These are phyloP conservation scores for Macrocentrus cingulum DNA, from an alignment of 1,140 invertebrate genomes.

Conservation along the genomic window DNA sequence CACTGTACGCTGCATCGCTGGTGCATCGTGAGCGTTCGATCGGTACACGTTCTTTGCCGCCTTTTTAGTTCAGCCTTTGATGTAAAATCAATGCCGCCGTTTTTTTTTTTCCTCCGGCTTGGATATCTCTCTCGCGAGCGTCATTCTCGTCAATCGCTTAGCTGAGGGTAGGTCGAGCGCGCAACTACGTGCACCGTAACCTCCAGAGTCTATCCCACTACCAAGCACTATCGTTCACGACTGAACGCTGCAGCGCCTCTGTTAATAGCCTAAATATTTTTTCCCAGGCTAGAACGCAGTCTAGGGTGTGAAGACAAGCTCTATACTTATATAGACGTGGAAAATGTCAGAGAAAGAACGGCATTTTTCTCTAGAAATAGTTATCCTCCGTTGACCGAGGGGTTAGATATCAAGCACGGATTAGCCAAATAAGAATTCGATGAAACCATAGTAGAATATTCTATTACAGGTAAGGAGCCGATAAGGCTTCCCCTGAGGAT, in stretches of 20 bases:
- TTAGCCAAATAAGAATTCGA: constrained; percentile 54
- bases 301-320: background rate
- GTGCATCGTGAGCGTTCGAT: constrained; percentile 54
- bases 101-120: constrained; percentile 44
- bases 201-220: constrained; percentile 32
- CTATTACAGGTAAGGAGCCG: constrained; percentile 58
- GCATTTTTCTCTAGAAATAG: too few species aligned
- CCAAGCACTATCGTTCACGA: constrained; percentile 29
- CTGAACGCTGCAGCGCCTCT: constrained; percentile 27
- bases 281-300: background rate
- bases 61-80: constrained; percentile 57
- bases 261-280: constrained; percentile 25
- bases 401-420: constrained; percentile 36
- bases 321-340: background rate
- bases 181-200: constrained; percentile 39
- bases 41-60: constrained; percentile 54
- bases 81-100: constrained; percentile 58
- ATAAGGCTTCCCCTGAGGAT: constrained; percentile 58
- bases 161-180: constrained; percentile 47
- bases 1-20: constrained; percentile 49
- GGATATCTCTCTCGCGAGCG: constrained; percentile 17
- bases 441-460: constrained; percentile 59
- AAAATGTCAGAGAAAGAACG: too few species aligned
- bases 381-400: background rate
- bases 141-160: constrained; percentile 24